phyloP scores from a whole-genome alignment of 2,797 vertebrate species.

The Hydrocynus forskahlii region DNA sequence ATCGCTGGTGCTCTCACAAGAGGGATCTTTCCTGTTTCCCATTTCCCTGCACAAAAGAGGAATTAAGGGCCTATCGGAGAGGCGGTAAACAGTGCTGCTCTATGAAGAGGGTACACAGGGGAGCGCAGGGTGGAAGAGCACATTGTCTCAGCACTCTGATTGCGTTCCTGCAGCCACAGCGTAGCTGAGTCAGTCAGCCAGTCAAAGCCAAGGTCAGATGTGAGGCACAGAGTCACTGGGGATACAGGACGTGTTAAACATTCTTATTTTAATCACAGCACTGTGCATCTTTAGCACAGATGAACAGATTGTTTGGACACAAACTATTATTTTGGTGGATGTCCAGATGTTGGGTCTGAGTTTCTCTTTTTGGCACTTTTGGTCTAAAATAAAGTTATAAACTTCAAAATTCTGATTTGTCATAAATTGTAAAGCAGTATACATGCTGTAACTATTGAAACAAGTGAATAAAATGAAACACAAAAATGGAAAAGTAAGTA shows the following conservation, averaged over 20 bases:
- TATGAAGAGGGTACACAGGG: slow-evolving; percentile 34
- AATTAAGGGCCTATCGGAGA: slow-evolving; percentile 47
- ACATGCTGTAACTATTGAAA: too few relatives aligned
- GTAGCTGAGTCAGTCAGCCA: slow-evolving; percentile 44
- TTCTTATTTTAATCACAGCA: slow-evolving; percentile 37
- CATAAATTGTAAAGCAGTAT: too few relatives aligned
- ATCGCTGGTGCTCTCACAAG: slow-evolving; percentile 30
- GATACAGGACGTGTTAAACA: slow-evolving; percentile 35
- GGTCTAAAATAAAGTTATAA: too few relatives aligned
- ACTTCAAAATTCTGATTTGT: too few relatives aligned
- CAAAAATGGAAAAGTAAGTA: too few relatives aligned
- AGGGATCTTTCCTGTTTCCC: slow-evolving; percentile 45
- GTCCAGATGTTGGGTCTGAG: background rate
- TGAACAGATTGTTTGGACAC: background rate
- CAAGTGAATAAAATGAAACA: too few relatives aligned
- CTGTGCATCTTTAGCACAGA: slow-evolving; percentile 36
- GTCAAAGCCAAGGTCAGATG: slow-evolving; percentile 52
- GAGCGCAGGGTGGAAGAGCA: background rate
- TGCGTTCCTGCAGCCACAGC: slow-evolving; percentile 43
- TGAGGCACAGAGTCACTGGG: slow-evolving; percentile 27
- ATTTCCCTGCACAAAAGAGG: slow-evolving; percentile 51
- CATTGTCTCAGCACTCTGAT: slow-evolving; percentile 39
- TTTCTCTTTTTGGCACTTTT: too few relatives aligned
- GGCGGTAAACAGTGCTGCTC: slow-evolving; percentile 41
- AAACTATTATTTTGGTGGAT: background rate